These are phyloP conservation scores for Tetragonula carbonaria DNA, from an alignment of 2,888 invertebrate species.

Conservation along the genomic window DNA sequence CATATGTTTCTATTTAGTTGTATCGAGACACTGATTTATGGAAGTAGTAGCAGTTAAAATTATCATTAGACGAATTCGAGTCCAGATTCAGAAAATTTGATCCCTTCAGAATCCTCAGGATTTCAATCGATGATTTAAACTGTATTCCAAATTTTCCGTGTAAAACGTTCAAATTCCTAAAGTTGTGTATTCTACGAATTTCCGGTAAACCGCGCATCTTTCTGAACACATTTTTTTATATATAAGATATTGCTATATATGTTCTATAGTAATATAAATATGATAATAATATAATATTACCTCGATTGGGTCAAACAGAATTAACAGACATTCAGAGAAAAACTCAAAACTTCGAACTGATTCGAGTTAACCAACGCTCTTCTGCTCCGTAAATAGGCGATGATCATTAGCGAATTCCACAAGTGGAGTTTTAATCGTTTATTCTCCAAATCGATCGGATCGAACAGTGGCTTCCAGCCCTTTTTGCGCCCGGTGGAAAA, in stretches of 20 bases:
- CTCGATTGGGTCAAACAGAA: not conserved
- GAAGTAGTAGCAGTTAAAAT: not conserved
- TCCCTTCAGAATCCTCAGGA: no score
- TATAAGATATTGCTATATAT: no score
- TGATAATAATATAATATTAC: not conserved
- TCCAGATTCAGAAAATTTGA: no score
- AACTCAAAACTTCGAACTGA: no score
- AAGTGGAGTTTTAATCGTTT: conserved; percentile 19
- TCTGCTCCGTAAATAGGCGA: not conserved
- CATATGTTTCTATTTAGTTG: not conserved
- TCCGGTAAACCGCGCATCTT: not conserved
- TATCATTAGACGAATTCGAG: not conserved
- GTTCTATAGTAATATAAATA: no score
- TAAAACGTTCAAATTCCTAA: no score
- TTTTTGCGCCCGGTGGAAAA: conserved; percentile 11
- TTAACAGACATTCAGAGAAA: not conserved
- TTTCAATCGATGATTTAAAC: no score
- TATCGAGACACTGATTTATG: not conserved
- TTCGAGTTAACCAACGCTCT: not conserved
- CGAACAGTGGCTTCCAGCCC: not conserved
- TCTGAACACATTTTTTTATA: not conserved
- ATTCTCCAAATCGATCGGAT: conserved; percentile 34
- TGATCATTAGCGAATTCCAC: conserved; percentile 27
- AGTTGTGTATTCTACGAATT: not conserved
- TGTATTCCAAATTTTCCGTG: no score